A percentile compares a stretch with the other conserved stretches of the same genome.
Evolutionary conservation across 2,888 invertebrate genomes (phyloP).

Genomic region (Eristalis pertinax): DNA sequence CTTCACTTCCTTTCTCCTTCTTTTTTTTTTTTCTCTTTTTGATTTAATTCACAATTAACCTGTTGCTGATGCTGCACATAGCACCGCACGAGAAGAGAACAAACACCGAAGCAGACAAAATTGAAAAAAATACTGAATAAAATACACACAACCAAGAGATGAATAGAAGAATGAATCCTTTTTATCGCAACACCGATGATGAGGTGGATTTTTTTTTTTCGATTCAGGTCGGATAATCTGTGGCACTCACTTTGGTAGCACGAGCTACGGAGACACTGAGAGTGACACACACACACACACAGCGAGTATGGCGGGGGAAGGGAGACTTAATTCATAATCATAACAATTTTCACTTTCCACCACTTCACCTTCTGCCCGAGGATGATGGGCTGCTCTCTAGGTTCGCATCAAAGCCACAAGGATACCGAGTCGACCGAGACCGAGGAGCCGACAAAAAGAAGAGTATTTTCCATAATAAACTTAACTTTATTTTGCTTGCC

Average conservation of each 20-base stretch:
- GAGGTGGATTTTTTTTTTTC: slow-evolving; percentile 16
- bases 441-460: neutral
- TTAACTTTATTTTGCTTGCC: slow-evolving; percentile 31
- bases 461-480: slow-evolving; percentile 44
- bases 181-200: slow-evolving; percentile 18
- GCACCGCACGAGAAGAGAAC: neutral
- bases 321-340: slow-evolving; percentile 65
- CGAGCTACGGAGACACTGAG: neutral
- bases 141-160: neutral
- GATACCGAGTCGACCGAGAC: slow-evolving; percentile 9
- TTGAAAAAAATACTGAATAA: neutral
- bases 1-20: neutral
- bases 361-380: slow-evolving; percentile 30
- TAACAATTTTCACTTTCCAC: slow-evolving; percentile 62
- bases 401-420: neutral
- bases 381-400: slow-evolving; percentile 23
- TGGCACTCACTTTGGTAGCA: slow-evolving; percentile 37
- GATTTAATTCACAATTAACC: slow-evolving; percentile 43
- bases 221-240: slow-evolving; percentile 59
- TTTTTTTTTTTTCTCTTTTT: no score
- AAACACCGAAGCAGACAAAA: neutral
- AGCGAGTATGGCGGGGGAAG: neutral
- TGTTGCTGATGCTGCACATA: slow-evolving; percentile 42
- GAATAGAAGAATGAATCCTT: slow-evolving; percentile 38
- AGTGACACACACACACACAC: neutral